These are phyloP conservation scores for Brassicogethes aeneus DNA, from an alignment of 2,888 invertebrate species.

Conservation along the genomic window DNA sequence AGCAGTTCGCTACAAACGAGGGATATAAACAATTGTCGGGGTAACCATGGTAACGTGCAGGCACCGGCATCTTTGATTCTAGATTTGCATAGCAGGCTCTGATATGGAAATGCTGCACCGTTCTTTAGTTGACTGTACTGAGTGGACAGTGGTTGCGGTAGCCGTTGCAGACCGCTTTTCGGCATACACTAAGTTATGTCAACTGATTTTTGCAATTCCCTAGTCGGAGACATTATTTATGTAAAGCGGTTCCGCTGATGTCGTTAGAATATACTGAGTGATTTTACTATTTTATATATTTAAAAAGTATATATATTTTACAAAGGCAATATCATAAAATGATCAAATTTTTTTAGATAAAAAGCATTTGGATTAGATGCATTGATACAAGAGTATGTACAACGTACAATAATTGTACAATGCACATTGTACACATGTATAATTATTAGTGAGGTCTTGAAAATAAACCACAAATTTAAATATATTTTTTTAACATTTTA, in stretches of 20 bases:
- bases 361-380: too few relatives aligned
- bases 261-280: too few relatives aligned
- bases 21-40: constrained; percentile 38
- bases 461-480: too few relatives aligned
- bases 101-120: constrained; percentile 39
- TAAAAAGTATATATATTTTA: too few relatives aligned
- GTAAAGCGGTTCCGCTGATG: not conserved
- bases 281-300: too few relatives aligned
- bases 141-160: constrained; percentile 34
- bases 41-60: constrained; percentile 35
- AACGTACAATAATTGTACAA: too few relatives aligned
- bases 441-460: too few relatives aligned
- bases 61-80: constrained; percentile 38
- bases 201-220: constrained; percentile 35
- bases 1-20: constrained; percentile 39
- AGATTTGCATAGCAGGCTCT: constrained; percentile 40
- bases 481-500: too few relatives aligned
- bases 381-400: too few relatives aligned
- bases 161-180: constrained; percentile 36
- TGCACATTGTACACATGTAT: too few relatives aligned
- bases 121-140: constrained; percentile 35
- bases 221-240: constrained; percentile 6
- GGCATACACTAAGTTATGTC: constrained; percentile 40
- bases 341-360: too few relatives aligned
- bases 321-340: too few relatives aligned